These are phyloP conservation scores for Pachycephus smyrnensis DNA, from an alignment of 2,888 invertebrate species.

Conservation along the genomic window DNA sequence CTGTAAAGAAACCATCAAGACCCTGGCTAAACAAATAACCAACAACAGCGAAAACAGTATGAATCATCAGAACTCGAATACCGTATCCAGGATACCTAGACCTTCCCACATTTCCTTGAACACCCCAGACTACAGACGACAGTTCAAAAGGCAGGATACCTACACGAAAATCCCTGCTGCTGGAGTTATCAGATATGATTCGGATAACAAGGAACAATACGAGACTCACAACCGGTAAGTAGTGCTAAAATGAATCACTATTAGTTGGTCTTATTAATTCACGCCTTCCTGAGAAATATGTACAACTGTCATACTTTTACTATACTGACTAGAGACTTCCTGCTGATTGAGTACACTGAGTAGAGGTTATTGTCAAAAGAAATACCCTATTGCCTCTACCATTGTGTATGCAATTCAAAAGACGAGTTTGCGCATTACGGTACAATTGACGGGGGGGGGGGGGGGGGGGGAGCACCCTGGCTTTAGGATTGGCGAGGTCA, in stretches of 20 bases:
- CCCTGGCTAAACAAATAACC: constrained; percentile 67
- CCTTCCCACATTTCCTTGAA: constrained; percentile 54
- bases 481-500: background rate
- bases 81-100: constrained; percentile 57
- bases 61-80: constrained; percentile 43
- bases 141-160: constrained; percentile 62
- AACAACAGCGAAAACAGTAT: constrained; percentile 45
- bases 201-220: constrained; percentile 59
- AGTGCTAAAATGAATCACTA: background rate
- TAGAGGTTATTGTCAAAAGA: background rate
- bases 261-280: background rate
- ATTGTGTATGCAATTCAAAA: background rate
- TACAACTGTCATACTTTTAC: background rate
- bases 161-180: constrained; percentile 57
- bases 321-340: background rate
- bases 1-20: constrained; percentile 71
- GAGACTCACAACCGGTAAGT: constrained; percentile 52
- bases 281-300: background rate
- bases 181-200: constrained; percentile 53
- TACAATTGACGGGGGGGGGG: background rate
- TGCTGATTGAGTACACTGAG: background rate
- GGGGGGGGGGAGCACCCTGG: background rate
- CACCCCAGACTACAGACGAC: constrained; percentile 46
- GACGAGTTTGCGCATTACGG: background rate
- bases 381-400: background rate